Evolutionary conservation across 2,797 vertebrate genomes (phyloP).

Genomic region (Lutjanus argentimaculatus): DNA sequence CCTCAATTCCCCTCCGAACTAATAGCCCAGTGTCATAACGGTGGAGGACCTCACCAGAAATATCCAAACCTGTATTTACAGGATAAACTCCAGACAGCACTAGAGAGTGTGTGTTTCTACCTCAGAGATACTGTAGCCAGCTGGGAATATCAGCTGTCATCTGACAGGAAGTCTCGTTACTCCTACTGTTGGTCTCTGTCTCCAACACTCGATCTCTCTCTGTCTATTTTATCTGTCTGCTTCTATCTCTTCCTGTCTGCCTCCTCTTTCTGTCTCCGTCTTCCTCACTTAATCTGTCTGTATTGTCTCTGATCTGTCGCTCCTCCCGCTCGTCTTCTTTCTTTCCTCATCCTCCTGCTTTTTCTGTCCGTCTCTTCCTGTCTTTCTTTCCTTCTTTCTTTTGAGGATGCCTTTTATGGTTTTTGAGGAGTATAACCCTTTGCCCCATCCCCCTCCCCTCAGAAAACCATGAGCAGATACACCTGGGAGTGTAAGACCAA

Average conservation of each 20-base stretch:
- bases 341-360: slow-evolving; percentile 29
- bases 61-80: slow-evolving; percentile 26
- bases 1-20: slow-evolving; percentile 39
- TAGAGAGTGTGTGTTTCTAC: slow-evolving; percentile 21
- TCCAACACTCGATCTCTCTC: slow-evolving; percentile 60
- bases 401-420: slow-evolving; percentile 76
- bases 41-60: slow-evolving; percentile 34
- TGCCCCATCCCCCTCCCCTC: slow-evolving; percentile 86
- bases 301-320: slow-evolving; percentile 35
- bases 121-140: slow-evolving; percentile 37
- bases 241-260: slow-evolving; percentile 50
- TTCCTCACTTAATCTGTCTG: slow-evolving; percentile 32
- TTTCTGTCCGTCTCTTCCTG: slow-evolving; percentile 29
- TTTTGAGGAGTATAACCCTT: slow-evolving; percentile 87
- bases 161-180: slow-evolving; percentile 58
- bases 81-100: slow-evolving; percentile 27
- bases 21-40: slow-evolving; percentile 30
- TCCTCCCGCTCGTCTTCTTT: slow-evolving; percentile 28
- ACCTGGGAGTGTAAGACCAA: slow-evolving; percentile 93
- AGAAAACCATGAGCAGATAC: slow-evolving; percentile 93
- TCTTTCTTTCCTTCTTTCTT: slow-evolving; percentile 38
- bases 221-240: slow-evolving; percentile 61
- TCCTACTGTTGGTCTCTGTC: slow-evolving; percentile 60
- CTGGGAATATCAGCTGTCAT: slow-evolving; percentile 72
- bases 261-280: slow-evolving; percentile 35